Evolutionary conservation across 1,140 invertebrate genomes (phyloP).

Genomic region (Scaptodrosophila lebanonensis): DNA sequence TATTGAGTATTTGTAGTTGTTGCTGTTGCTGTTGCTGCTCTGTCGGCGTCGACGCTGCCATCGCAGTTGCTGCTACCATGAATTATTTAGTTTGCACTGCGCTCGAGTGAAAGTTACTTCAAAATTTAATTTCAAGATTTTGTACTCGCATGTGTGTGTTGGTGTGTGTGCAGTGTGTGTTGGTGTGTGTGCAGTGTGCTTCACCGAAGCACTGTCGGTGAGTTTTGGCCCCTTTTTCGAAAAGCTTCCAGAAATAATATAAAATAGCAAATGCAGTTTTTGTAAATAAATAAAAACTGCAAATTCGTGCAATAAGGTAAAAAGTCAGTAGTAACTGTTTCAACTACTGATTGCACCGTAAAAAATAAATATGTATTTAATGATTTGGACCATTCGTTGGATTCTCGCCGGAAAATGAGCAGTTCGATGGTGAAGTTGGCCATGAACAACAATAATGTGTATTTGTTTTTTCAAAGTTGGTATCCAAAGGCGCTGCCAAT

Average conservation of each 20-base stretch:
- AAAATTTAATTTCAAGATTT: conserved; percentile 69
- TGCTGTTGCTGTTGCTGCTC: conserved; percentile 21
- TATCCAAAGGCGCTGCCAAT: too few species aligned
- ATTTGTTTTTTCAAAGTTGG: too few species aligned
- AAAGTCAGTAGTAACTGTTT: conserved; percentile 23
- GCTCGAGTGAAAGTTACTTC: conserved; percentile 70
- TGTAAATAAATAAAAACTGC: conserved; percentile 54
- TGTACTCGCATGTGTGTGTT: too few species aligned
- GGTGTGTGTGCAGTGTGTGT: too few species aligned
- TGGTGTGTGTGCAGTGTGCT: too few species aligned
- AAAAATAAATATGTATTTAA: too few species aligned
- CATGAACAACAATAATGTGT: too few species aligned
- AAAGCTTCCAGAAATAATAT: not conserved
- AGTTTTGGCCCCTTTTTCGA: not conserved
- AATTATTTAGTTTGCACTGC: conserved; percentile 72
- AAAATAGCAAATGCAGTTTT: conserved; percentile 45
- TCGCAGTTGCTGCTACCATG: conserved; percentile 35
- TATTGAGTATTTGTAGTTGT: conserved; percentile 23
- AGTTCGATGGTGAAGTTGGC: too few species aligned
- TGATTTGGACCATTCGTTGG: too few species aligned
- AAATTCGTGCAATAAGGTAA: conserved; percentile 36
- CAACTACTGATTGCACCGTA: conserved; percentile 7
- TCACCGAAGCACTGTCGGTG: not conserved
- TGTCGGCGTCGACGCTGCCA: too few species aligned
- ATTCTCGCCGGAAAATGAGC: too few species aligned